Evolutionary conservation across 2,888 invertebrate genomes (phyloP), one percentile per base, ranked within the genome.

Genomic region (Platynereis dumerilii): DNA sequence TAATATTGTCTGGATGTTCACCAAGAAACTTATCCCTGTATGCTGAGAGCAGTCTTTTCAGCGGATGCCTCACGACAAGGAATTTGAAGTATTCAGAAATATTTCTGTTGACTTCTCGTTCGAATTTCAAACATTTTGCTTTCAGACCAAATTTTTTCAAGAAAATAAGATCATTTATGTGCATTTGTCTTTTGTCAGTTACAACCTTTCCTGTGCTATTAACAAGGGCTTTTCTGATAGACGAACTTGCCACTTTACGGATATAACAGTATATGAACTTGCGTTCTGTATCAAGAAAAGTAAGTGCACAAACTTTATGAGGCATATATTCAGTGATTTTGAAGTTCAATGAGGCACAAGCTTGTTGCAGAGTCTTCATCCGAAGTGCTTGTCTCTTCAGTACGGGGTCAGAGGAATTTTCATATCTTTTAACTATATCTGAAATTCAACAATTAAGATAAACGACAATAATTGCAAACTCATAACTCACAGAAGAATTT

Each of bases 11-110:
- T 48, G 7, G 7, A n/a, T 48, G 48, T n/a, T n/a, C 17, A 10
- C 48, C 48, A 12, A 20, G 22, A 48, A 48, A 48, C 17, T 48
- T 48, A n/a, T 48, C 48, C 7, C 48, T n/a, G 22, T 48, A 48
- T 10, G 48, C 7, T 22, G 48, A 48, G 7, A 48, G n/a, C 17
- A 48, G n/a, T 48, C 48, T 48, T 22, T 48, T 48, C 22, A 48
- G 22, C 3, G 48, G 48, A 48, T 48, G n/a, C 22, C 48, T 48
- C 7, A 48, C 48, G 17, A 48, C 7, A 12, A 48, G 5, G 22
- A 48, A 48, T n/a, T 48, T 48, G 48, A 20, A 48, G 22, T 48
- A 48, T 3, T 48, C 48, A 22, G 5, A 12, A 7, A 22, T 48
- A n/a, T 48, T 3, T 48, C 17, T 48, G n/a, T 48, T 48, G 48